These are phyloP conservation scores for Oligia fasciuncula DNA, from an alignment of 2,888 invertebrate species.

Conservation along the genomic window DNA sequence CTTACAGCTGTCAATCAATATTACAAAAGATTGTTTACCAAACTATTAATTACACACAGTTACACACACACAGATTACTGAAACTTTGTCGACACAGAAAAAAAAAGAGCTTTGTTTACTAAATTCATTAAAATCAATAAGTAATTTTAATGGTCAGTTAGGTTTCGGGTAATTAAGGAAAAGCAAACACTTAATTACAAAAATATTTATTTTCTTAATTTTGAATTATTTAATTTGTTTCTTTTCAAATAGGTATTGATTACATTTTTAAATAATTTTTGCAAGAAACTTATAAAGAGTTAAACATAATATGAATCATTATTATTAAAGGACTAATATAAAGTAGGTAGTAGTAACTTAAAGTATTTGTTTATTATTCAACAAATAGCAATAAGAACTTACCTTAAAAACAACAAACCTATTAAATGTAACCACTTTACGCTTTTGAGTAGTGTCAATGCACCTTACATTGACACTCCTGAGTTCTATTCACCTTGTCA, in stretches of 20 bases:
- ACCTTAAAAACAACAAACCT: conserved; percentile 1
- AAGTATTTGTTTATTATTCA: not conserved
- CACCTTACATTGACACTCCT: conserved; percentile 4
- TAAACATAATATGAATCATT: not conserved
- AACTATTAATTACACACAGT: not conserved
- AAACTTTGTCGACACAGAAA: not conserved
- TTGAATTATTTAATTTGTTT: too few relatives aligned
- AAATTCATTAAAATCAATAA: not conserved
- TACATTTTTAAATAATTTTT: too few relatives aligned
- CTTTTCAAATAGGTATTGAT: too few relatives aligned
- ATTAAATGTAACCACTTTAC: not conserved
- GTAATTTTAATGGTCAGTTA: not conserved
- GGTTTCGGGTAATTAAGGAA: not conserved
- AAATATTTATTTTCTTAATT: too few relatives aligned
- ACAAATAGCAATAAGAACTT: not conserved
- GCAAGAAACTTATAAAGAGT: too few relatives aligned
- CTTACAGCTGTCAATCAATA: not conserved
- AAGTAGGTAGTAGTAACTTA: too few relatives aligned
- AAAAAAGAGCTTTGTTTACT: not conserved
- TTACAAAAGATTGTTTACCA: too few relatives aligned
- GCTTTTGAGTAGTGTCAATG: conserved; percentile 5
- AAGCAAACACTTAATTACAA: too few relatives aligned
- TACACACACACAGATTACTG: not conserved
- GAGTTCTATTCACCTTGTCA: conserved; percentile 26
- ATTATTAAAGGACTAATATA: not conserved